phyloP scores from a whole-genome alignment of 2,888 invertebrate genomes.

The Melieria omissa region DNA sequence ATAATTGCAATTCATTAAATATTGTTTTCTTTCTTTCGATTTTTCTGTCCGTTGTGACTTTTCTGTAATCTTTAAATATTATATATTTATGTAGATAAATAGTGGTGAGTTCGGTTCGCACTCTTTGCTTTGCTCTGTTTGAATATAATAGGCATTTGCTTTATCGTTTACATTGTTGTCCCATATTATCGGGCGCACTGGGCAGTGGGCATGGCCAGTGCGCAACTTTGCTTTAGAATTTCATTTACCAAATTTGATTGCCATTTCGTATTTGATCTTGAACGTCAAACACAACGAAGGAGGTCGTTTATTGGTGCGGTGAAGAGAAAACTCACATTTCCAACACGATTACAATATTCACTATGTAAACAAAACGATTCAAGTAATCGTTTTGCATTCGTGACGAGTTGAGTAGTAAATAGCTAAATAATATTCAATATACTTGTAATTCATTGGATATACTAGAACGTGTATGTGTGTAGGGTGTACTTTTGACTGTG shows the following conservation, averaged over 20 bases:
- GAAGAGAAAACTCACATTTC: too few relatives aligned
- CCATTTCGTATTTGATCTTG: not conserved
- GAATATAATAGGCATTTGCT: constrained; percentile 35
- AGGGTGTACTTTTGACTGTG: not conserved
- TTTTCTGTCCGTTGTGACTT: too few relatives aligned
- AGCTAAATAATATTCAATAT: too few relatives aligned
- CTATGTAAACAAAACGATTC: not conserved
- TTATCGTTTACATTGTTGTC: constrained; percentile 33
- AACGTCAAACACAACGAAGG: constrained; percentile 5
- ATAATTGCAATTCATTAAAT: not conserved
- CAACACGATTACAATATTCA: too few relatives aligned
- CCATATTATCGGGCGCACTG: constrained; percentile 27
- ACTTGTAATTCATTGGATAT: too few relatives aligned
- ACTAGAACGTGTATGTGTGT: too few relatives aligned
- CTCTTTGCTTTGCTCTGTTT: constrained; percentile 24
- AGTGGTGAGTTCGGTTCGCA: constrained; percentile 27
- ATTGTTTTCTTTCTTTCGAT: not conserved
- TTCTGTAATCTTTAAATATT: not conserved
- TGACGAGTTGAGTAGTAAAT: too few relatives aligned
- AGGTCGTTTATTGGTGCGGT: not conserved
- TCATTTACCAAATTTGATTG: constrained; percentile 27
- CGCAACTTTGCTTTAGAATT: constrained; percentile 18
- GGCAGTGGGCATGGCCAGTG: not conserved
- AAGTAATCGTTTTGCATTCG: not conserved
- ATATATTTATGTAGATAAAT: constrained; percentile 10